phyloP scores from a whole-genome alignment of 2,888 invertebrate species.

The Melangyna quadrimaculata region DNA sequence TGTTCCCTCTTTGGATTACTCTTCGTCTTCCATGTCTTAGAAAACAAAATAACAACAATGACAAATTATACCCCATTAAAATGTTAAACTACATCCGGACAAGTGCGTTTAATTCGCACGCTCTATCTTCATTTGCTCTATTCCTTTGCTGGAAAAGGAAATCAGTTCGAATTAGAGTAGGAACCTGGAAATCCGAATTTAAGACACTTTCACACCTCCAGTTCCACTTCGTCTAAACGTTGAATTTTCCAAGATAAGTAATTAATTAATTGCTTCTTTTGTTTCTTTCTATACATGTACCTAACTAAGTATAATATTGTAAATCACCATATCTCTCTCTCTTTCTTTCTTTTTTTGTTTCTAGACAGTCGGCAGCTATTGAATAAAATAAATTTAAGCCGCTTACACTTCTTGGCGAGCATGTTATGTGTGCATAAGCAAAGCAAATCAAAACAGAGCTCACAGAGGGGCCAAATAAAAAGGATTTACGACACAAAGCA shows the following conservation, averaged over 20 bases:
- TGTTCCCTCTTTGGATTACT: not conserved
- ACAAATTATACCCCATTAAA: conserved; percentile 65
- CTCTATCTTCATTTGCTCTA: not conserved
- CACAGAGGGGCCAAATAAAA: not conserved
- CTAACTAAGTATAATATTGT: conserved; percentile 24
- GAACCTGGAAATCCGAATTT: not conserved
- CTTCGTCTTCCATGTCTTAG: too few relatives aligned
- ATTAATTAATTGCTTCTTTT: conserved; percentile 69
- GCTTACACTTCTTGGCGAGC: conserved; percentile 25
- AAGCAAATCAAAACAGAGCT: not conserved
- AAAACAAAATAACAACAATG: conserved; percentile 34
- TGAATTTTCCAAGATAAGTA: conserved; percentile 55
- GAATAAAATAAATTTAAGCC: conserved; percentile 62
- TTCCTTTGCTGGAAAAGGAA: not conserved
- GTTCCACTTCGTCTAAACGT: conserved; percentile 6
- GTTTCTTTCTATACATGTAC: too few relatives aligned
- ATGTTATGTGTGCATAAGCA: conserved; percentile 8
- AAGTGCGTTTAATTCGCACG: conserved; percentile 52
- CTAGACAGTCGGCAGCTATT: conserved; percentile 16
- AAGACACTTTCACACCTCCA: not conserved
- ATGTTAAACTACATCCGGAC: conserved; percentile 61
- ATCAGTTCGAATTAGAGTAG: not conserved
- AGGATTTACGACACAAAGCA: conserved; percentile 57
- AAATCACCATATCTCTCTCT: conserved; percentile 56
- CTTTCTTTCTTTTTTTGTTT: not conserved